phyloP scores from a whole-genome alignment of 2,888 invertebrate genomes.

The Athripsodes cinereus region DNA sequence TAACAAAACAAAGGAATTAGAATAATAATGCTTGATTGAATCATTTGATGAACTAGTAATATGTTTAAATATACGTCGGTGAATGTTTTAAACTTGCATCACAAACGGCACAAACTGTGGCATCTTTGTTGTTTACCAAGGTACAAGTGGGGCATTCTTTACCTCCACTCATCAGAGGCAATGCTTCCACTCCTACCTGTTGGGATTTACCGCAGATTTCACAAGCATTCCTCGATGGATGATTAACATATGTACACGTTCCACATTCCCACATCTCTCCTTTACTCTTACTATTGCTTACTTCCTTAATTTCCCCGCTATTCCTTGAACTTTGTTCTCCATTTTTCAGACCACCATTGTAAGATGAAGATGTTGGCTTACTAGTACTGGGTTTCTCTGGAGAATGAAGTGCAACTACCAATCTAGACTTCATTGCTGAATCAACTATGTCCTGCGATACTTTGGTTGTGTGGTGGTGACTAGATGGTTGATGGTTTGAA shows the following conservation, averaged over 20 bases:
- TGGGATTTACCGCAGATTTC: constrained; percentile 71
- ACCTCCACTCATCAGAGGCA: constrained; percentile 65
- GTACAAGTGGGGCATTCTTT: constrained; percentile 71
- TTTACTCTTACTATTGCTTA: constrained; percentile 13
- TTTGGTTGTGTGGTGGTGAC: constrained; percentile 6
- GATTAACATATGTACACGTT: constrained; percentile 66
- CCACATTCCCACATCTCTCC: constrained; percentile 59
- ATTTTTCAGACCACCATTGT: neutral
- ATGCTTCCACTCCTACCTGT: constrained; percentile 50
- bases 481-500: constrained; percentile 7
- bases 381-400: constrained; percentile 32
- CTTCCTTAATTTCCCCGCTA: neutral
- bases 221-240: constrained; percentile 51
- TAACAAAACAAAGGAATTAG: no score
- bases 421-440: constrained; percentile 28
- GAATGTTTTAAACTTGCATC: constrained; percentile 62
- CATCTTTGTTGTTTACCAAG: constrained; percentile 63
- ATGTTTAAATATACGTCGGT: constrained; percentile 63
- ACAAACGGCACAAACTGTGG: constrained; percentile 62
- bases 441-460: constrained; percentile 7
- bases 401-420: constrained; percentile 44
- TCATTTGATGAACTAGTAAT: no score
- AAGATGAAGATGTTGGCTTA: constrained; percentile 4
- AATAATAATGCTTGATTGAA: no score
- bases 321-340: neutral